Conservation (phyloP, 2,797 vertebrate species). For the Lycodopsis pacificus region DNA sequence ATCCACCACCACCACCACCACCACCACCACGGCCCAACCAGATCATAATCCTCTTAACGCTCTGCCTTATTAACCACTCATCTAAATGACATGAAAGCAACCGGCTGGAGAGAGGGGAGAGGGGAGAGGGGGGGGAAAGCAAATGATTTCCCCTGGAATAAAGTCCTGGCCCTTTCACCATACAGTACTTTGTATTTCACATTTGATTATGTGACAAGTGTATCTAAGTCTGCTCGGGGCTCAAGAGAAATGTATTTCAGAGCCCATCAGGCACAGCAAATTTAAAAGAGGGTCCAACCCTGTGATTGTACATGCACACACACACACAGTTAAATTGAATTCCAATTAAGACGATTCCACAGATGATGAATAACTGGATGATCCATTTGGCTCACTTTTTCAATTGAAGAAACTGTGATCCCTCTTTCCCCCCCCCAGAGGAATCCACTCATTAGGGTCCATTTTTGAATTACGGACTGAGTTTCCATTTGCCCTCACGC, state of each 20-base stretch:
- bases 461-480: slow-evolving; percentile 60
- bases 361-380: slow-evolving; percentile 74
- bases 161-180: slow-evolving; percentile 76
- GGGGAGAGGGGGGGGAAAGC: slow-evolving; percentile 50
- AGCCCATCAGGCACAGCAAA: slow-evolving; percentile 74
- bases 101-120: slow-evolving; percentile 62
- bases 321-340: slow-evolving; percentile 76
- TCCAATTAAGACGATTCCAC: slow-evolving; percentile 79
- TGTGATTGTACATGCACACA: slow-evolving; percentile 33
- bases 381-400: slow-evolving; percentile 68
- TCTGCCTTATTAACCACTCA: slow-evolving; percentile 89
- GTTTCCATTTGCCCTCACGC: slow-evolving; percentile 39
- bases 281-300: slow-evolving; percentile 69
- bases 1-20: slow-evolving; percentile 52
- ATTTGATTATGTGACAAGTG: slow-evolving; percentile 88
- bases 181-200: slow-evolving; percentile 84
- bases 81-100: slow-evolving; percentile 88
- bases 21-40: slow-evolving; percentile 76
- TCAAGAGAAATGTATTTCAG: slow-evolving; percentile 81
- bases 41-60: slow-evolving; percentile 89
- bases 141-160: slow-evolving; percentile 84
- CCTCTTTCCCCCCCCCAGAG: slow-evolving; percentile 51
- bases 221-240: slow-evolving; percentile 84
- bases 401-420: slow-evolving; percentile 71
- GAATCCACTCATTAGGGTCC: slow-evolving; percentile 71